Conservation (phyloP, 1,140 invertebrate species). For the Spodoptera litura region DNA sequence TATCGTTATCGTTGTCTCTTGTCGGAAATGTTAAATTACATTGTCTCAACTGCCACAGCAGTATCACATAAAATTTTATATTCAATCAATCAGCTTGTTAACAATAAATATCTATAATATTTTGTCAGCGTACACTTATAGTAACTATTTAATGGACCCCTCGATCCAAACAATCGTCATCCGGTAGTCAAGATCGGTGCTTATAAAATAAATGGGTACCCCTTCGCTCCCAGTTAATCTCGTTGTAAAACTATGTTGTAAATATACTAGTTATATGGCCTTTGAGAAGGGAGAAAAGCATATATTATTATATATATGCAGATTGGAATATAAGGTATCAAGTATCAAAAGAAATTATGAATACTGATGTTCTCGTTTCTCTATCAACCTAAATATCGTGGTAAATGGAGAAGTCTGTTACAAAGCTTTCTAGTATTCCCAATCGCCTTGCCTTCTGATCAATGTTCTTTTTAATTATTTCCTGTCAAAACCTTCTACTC, state of each 20-base stretch:
- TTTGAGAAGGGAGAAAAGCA: too few species aligned
- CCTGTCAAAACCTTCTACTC: too few species aligned
- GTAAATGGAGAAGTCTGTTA: too few species aligned
- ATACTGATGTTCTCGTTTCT: too few species aligned
- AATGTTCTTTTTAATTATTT: too few species aligned
- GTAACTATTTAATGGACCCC: conserved; percentile 43
- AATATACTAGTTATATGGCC: neutral
- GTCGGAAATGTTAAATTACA: neutral
- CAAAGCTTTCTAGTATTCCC: too few species aligned
- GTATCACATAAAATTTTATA: conserved; percentile 25
- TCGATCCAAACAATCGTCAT: conserved; percentile 42
- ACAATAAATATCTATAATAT: conserved; percentile 47
- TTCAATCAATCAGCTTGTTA: conserved; percentile 38
- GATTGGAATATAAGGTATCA: too few species aligned
- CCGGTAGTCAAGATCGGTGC: conserved; percentile 27
- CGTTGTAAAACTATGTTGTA: neutral
- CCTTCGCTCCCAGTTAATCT: conserved; percentile 36
- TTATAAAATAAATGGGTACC: conserved; percentile 46
- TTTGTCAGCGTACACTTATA: conserved; percentile 44
- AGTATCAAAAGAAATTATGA: too few species aligned
- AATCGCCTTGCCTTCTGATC: too few species aligned
- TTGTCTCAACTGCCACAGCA: neutral
- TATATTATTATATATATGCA: too few species aligned
- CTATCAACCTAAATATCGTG: too few species aligned
- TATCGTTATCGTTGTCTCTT: too few species aligned